Percentiles rank a stretch among this genome's conserved stretches.
Evolutionary conservation across 2,888 invertebrate genomes (phyloP).

Genomic region (Piscicola geometra): DNA sequence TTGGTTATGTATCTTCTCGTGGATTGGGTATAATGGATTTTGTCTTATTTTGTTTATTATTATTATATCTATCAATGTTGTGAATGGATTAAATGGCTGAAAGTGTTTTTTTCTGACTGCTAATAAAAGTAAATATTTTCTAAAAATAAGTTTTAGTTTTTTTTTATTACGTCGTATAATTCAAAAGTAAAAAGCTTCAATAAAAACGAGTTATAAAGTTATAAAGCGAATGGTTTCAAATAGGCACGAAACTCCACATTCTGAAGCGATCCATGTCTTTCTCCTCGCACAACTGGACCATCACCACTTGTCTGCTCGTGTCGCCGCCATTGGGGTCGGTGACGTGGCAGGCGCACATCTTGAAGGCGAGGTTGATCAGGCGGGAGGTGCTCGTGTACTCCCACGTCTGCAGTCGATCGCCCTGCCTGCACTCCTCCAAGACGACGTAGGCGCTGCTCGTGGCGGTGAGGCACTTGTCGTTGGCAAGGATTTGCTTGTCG

Average conservation of each 20-base stretch:
- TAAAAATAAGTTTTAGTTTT: neutral
- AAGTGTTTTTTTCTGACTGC: neutral
- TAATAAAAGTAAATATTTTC: no score
- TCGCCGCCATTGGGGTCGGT: conserved; percentile 42
- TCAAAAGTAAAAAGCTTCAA: no score
- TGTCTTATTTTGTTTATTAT: neutral
- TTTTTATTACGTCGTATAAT: no score
- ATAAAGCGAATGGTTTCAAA: no score
- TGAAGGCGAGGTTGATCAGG: conserved; percentile 38
- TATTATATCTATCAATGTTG: no score
- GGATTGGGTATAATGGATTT: neutral
- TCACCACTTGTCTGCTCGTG: conserved; percentile 13
- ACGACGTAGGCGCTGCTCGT: conserved; percentile 38
- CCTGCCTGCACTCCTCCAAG: conserved; percentile 33
- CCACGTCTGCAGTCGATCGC: conserved; percentile 37
- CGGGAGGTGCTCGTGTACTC: conserved; percentile 22
- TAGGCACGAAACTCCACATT: neutral
- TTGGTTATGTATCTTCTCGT: neutral
- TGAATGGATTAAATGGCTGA: neutral
- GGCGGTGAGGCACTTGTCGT: conserved; percentile 40
- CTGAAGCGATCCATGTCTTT: neutral
- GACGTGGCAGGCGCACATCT: conserved; percentile 43
- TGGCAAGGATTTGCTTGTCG: conserved; percentile 25
- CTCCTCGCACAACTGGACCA: neutral
- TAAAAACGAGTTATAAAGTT: no score